Evolutionary conservation across 2,113 vertebrate genomes (phyloP), one percentile per base, ranked within the genome.

Genomic region (Tetrao urogallus): DNA sequence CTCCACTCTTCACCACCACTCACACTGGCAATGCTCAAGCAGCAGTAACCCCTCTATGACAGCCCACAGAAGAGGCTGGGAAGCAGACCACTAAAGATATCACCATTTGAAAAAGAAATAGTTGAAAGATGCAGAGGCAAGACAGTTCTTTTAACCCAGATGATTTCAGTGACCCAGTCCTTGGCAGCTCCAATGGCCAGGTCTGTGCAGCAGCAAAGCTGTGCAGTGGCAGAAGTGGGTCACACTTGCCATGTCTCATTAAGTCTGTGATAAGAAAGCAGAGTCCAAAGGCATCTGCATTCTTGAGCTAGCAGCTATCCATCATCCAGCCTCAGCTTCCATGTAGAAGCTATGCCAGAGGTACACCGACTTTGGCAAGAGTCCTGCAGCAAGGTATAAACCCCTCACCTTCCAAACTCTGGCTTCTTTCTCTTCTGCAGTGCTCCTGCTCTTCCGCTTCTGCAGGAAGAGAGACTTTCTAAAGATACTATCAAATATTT

Each of bases 161-260:
- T 38, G 17, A 47, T 6, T 61, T 43, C 43, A 36, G 43, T 17
- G 48, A 72, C 20, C 25, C 42, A 4, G 32, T 20, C 61, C 54
- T 52, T 7, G 19, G 47, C 52, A 71, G 0, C 54, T 85, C 32
- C 20, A 7, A 8, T 38, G 52, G 22, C 47, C 58, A 70, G 18
- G 20, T 71, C 42, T 61, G 24, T 21, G 19, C 7, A 63, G 56
- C n/a, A 36, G 70, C 69, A 45, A 27, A 57, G 67, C 14, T 67
- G 34, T 34, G 38, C 43, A 70, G 40, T 52, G 70, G 64, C 50
- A 87, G 50, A 92, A 92, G 28, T 58, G 58, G 67, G 74, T 92
- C 81, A 79, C 30, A 0, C 58, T 89, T 84, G 81, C 63, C 64
- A 38, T 2, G 21, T 64, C 65, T 54, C 69, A 78, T 28, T 8